A percentile compares a stretch with the other conserved stretches of the same genome.
These are phyloP conservation scores for Eumeta japonica DNA, from an alignment of 1,140 invertebrate genomes.

Conservation along the genomic window DNA sequence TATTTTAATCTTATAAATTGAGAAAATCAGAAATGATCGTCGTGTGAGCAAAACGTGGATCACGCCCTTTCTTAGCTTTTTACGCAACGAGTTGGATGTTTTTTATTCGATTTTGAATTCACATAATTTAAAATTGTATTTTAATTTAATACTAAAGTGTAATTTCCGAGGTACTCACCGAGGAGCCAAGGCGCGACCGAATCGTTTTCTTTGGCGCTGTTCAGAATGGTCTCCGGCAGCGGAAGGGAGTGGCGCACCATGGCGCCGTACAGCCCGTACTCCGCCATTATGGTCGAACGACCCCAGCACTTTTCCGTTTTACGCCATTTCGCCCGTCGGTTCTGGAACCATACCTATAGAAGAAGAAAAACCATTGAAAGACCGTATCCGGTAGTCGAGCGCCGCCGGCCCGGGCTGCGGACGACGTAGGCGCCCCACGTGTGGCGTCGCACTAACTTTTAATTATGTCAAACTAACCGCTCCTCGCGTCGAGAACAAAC, in stretches of 20 bases:
- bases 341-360: slow-evolving; percentile 97
- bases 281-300: slow-evolving; percentile 97
- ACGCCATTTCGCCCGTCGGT: slow-evolving; percentile 95
- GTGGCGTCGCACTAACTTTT: too few relatives aligned
- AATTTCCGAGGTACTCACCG: slow-evolving; percentile 62
- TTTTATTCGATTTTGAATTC: too few relatives aligned
- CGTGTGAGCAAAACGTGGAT: not conserved
- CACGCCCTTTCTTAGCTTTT: too few relatives aligned
- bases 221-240: slow-evolving; percentile 95
- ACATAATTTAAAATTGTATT: too few relatives aligned
- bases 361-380: too few relatives aligned
- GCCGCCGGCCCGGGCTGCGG: too few relatives aligned
- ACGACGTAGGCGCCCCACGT: too few relatives aligned
- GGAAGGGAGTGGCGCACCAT: slow-evolving; percentile 98
- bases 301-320: slow-evolving; percentile 99
- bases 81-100: too few relatives aligned
- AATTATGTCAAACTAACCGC: too few relatives aligned
- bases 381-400: too few relatives aligned
- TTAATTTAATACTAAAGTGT: slow-evolving; percentile 1
- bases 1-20: too few relatives aligned
- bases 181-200: slow-evolving; percentile 97
- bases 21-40: not conserved
- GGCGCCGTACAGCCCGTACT: slow-evolving; percentile 97
- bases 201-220: slow-evolving; percentile 92
- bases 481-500: slow-evolving; percentile 46